Percentiles rank a stretch among this genome's conserved stretches.
Evolutionary conservation across 1,140 invertebrate genomes (phyloP).

Genomic region (Dendroctonus valens): DNA sequence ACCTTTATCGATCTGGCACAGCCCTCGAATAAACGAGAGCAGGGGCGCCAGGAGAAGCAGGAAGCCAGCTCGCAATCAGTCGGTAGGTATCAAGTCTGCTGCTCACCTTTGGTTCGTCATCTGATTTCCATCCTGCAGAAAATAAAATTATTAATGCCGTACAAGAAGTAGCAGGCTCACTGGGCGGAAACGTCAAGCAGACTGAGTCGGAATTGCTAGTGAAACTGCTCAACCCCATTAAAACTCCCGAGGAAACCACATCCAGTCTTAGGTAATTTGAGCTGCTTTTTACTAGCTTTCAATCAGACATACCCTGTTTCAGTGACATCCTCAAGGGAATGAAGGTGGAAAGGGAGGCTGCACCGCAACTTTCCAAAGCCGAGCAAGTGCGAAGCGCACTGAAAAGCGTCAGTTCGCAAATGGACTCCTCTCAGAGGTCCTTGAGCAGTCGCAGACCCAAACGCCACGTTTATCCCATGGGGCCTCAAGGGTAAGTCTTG

Average conservation of each 20-base stretch:
- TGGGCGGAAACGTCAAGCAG: constrained; percentile 66
- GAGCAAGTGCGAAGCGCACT: constrained; percentile 44
- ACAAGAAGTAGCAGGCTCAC: constrained; percentile 62
- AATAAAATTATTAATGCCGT: constrained; percentile 59
- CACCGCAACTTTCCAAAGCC: constrained; percentile 39
- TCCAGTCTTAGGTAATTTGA: constrained; percentile 44
- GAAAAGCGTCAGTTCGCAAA: constrained; percentile 18
- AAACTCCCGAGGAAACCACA: constrained; percentile 21
- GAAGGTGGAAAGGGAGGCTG: constrained; percentile 65
- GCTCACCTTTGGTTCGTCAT: no score
- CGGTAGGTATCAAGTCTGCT: constrained; percentile 16
- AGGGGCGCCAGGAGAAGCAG: constrained; percentile 28
- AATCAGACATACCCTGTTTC: constrained; percentile 38
- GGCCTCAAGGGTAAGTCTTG: no score
- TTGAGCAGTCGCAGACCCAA: constrained; percentile 7
- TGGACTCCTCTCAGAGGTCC: constrained; percentile 32
- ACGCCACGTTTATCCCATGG: neutral
- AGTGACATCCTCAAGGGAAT: constrained; percentile 71
- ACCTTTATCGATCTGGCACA: constrained; percentile 39
- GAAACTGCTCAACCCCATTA: constrained; percentile 55
- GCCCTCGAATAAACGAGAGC: constrained; percentile 35
- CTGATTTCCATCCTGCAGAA: constrained; percentile 41
- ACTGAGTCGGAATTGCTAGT: constrained; percentile 73
- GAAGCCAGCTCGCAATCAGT: constrained; percentile 31
- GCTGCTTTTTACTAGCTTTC: neutral